A percentile compares a stretch with the other conserved stretches of the same genome.
Conservation (phyloP, 2,113 vertebrate genomes). For the Falcunculus frontatus region DNA sequence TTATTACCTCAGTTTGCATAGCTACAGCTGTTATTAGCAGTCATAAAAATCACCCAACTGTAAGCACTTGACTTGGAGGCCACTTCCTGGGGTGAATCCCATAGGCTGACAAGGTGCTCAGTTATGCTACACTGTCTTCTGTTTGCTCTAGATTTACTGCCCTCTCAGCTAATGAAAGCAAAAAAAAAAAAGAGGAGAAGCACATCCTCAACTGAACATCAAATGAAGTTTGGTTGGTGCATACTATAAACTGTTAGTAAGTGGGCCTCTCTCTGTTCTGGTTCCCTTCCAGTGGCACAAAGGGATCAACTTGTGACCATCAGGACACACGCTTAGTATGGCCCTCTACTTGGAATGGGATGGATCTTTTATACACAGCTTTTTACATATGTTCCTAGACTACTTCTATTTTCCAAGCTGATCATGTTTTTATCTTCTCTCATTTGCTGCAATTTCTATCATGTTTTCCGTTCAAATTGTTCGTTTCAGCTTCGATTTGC, state of each 20-base stretch:
- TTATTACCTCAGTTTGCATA: slow-evolving; percentile 63
- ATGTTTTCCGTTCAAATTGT: neutral
- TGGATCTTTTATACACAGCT: neutral
- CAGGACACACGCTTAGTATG: neutral
- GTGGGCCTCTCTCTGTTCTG: neutral
- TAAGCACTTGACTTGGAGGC: slow-evolving; percentile 49
- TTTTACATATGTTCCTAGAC: neutral
- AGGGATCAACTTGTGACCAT: neutral
- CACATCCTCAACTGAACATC: neutral
- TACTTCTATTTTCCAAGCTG: neutral
- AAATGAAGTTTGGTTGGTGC: neutral
- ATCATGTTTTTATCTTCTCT: neutral
- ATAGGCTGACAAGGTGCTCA: neutral
- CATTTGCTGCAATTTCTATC: neutral
- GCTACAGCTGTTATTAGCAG: slow-evolving; percentile 67
- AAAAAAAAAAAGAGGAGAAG: neutral
- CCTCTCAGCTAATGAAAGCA: neutral
- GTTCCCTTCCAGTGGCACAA: neutral
- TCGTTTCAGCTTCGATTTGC: neutral
- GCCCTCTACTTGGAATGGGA: neutral
- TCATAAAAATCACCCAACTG: slow-evolving; percentile 69
- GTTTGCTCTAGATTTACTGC: neutral
- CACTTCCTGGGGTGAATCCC: slow-evolving; percentile 37
- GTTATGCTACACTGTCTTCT: neutral
- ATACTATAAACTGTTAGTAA: neutral